phyloP scores from a whole-genome alignment of 2,888 invertebrate genomes.

The Steinernema scapterisci region DNA sequence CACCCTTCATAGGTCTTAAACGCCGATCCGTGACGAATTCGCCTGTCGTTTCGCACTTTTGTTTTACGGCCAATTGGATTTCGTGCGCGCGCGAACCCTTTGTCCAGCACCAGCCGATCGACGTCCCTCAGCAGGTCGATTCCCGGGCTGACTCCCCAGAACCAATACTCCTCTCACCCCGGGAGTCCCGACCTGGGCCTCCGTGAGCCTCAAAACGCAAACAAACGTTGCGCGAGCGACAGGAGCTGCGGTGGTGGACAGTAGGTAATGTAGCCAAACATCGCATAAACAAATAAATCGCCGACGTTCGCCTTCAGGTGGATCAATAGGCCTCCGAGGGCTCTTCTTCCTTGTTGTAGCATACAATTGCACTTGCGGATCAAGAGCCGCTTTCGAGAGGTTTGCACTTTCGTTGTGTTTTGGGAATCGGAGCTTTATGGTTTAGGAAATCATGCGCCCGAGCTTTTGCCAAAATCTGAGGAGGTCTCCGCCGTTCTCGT shows the following conservation, averaged over 20 bases:
- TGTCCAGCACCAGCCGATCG: conserved; percentile 25
- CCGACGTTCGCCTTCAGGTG: conserved; percentile 29
- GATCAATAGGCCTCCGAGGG: conserved; percentile 9
- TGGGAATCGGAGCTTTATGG: too few relatives aligned
- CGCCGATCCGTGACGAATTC: conserved; percentile 3
- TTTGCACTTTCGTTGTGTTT: too few relatives aligned
- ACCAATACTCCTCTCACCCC: background rate
- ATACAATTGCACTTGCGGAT: background rate
- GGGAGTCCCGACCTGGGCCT: background rate
- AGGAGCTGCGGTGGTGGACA: conserved; percentile 9
- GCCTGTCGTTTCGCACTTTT: conserved; percentile 25
- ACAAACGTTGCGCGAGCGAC: conserved; percentile 20
- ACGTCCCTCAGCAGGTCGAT: background rate
- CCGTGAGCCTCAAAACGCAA: conserved; percentile 27
- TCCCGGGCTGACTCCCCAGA: background rate
- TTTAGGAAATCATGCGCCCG: too few relatives aligned
- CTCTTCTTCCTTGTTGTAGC: conserved; percentile 22
- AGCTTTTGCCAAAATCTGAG: too few relatives aligned
- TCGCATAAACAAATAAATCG: conserved; percentile 20
- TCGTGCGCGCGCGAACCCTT: conserved; percentile 13
- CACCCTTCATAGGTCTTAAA: background rate
- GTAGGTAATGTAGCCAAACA: conserved; percentile 31
- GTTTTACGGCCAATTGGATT: conserved; percentile 26
- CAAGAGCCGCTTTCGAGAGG: background rate
- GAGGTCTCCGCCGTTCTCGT: background rate